These are phyloP conservation scores for Trachemys scripta DNA, from an alignment of 2,113 vertebrate genomes.

Conservation along the genomic window DNA sequence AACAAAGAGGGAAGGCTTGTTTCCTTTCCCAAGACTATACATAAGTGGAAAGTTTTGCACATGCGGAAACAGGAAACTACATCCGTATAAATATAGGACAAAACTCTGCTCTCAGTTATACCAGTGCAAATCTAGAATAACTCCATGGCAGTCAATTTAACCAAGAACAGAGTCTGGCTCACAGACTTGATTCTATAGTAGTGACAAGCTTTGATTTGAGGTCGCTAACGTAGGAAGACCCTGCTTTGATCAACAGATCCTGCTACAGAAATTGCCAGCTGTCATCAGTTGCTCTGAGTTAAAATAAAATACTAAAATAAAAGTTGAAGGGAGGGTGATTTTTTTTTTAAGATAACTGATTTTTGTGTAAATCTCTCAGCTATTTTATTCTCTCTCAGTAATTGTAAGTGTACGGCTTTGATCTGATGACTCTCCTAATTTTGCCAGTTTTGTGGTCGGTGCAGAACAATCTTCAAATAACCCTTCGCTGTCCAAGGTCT, in stretches of 20 bases:
- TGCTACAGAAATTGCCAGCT: background rate
- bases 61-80: background rate
- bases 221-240: background rate
- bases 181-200: background rate
- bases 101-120: background rate
- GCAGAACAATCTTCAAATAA: conserved; percentile 16
- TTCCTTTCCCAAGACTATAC: background rate
- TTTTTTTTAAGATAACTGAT: background rate
- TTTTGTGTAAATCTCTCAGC: background rate
- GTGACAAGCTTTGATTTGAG: background rate
- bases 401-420: background rate
- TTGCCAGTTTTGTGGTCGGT: background rate
- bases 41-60: background rate
- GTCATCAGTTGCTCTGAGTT: background rate
- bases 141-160: background rate
- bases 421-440: background rate
- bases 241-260: background rate
- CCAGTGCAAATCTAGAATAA: background rate
- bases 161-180: background rate
- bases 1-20: background rate
- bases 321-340: background rate
- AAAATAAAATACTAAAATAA: conserved; percentile 1
- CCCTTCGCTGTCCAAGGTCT: background rate
- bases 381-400: background rate
- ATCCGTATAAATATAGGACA: background rate